Evolutionary conservation across 2,113 vertebrate genomes (phyloP).

Genomic region (Heptranchias perlo): DNA sequence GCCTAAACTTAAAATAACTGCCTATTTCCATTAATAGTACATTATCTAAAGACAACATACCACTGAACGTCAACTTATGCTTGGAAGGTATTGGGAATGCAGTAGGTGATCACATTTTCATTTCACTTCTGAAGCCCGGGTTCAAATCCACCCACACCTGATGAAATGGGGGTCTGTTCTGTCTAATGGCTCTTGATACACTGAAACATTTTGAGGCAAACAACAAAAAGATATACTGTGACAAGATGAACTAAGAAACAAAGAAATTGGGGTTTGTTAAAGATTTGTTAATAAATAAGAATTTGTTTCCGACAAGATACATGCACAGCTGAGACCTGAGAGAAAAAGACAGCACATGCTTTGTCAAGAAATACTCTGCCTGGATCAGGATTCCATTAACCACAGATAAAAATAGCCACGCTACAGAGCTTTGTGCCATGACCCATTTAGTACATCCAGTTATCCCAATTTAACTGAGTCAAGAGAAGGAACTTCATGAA

Average conservation of each 20-base stretch:
- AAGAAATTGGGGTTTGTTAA: background rate
- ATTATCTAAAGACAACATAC: background rate
- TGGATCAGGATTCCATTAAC: constrained; percentile 10
- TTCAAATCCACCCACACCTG: background rate
- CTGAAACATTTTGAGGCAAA: background rate
- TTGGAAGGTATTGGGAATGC: background rate
- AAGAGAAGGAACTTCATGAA: background rate
- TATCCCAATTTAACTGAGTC: constrained; percentile 3
- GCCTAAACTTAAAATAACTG: background rate
- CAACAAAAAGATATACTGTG: background rate
- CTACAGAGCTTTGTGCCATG: no score
- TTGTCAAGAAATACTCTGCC: constrained; percentile 7
- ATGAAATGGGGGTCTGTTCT: background rate
- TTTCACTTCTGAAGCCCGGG: no score
- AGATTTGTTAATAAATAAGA: background rate
- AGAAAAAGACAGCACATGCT: background rate
- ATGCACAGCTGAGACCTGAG: background rate
- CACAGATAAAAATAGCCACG: background rate
- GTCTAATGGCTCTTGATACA: background rate
- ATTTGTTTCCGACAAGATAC: background rate
- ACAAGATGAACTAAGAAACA: background rate
- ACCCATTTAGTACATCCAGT: background rate
- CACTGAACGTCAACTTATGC: background rate
- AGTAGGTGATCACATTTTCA: background rate
- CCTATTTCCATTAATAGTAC: no score